Base-by-base conservation (phyloP, 2,797 vertebrate genomes). In the Echeneis naucrates region DNA sequence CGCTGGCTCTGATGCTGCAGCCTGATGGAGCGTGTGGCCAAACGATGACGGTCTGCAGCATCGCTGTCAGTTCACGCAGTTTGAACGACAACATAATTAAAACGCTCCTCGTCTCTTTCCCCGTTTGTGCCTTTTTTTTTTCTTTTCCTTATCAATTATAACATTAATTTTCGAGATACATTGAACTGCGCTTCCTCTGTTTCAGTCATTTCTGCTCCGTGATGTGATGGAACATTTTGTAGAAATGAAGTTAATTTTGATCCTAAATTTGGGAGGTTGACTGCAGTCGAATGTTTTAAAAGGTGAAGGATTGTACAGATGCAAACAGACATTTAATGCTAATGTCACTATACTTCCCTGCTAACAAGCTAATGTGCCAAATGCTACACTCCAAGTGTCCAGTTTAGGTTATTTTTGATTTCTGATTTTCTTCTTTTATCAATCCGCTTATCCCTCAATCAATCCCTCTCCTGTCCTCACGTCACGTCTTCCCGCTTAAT, bases 61-160 rank as follows among this genome's bases (percentile, higher is more conserved):
- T n/a, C n/a, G n/a, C n/a, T n/a, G n/a, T 44, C 30, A 1, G 54
- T 19, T 61, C 27, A 32, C 44, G 60, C 52, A 33, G 44, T 35
- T 66, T 75, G 72, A 72, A 63, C 61, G 32, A 44, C 73, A 82
- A 65, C 59, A 74, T 64, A 37, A 90, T 82, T 82, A 56, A 66
- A 81, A 69, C 23, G 54, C 72, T 78, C 45, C 19, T 72, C 63
- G 37, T 83, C 9, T 53, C 30, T 35, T 9, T 37, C 69, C 70
- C 58, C 63, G 47, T 24, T 38, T 10, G 62, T n/a, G 11, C 9
- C 6, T 19, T 42, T 42, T 42, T 6, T 42, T 42, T 19, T 6
- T 42, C 42, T 19, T 17, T 14, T 32, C 42, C 16, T 30, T 1
- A 56, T 40, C 24, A 47, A 56, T 66, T 24, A 27, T 3, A 67